phyloP scores from a whole-genome alignment of 2,113 vertebrate genomes.

The Eurypyga helias region DNA sequence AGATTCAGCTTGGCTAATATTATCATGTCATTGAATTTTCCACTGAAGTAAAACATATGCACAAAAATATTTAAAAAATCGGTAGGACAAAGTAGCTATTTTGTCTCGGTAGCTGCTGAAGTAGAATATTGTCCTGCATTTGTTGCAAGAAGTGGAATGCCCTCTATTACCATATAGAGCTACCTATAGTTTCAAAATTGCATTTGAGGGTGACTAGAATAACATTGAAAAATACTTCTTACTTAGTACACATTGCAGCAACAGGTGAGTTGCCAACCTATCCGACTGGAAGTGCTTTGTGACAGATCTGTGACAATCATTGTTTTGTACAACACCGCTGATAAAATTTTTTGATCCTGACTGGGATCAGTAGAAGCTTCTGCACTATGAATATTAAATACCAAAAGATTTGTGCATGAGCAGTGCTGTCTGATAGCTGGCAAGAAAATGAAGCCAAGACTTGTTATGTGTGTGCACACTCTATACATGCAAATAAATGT shows the following conservation, averaged over 20 bases:
- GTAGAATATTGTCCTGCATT: neutral
- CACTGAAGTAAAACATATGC: neutral
- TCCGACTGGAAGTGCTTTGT: neutral
- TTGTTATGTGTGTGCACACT: neutral
- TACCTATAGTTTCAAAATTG: neutral
- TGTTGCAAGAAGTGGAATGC: neutral
- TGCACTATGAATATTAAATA: constrained; percentile 1
- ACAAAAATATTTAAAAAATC: neutral
- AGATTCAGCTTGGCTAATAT: neutral
- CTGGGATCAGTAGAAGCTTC: neutral
- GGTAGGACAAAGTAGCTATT: neutral
- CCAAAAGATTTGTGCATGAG: neutral
- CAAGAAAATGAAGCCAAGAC: neutral
- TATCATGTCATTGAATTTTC: neutral
- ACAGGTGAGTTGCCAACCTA: neutral
- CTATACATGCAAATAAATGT: constrained; percentile 11
- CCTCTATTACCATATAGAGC: neutral
- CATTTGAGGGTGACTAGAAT: neutral
- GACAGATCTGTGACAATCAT: neutral
- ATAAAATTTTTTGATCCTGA: neutral
- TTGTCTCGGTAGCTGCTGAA: neutral
- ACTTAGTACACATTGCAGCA: neutral
- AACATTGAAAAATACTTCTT: neutral
- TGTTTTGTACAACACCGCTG: neutral
- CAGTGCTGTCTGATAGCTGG: neutral